Base-by-base conservation (phyloP, 2,888 invertebrate genomes). In the Meiosimyza platycephala region DNA sequence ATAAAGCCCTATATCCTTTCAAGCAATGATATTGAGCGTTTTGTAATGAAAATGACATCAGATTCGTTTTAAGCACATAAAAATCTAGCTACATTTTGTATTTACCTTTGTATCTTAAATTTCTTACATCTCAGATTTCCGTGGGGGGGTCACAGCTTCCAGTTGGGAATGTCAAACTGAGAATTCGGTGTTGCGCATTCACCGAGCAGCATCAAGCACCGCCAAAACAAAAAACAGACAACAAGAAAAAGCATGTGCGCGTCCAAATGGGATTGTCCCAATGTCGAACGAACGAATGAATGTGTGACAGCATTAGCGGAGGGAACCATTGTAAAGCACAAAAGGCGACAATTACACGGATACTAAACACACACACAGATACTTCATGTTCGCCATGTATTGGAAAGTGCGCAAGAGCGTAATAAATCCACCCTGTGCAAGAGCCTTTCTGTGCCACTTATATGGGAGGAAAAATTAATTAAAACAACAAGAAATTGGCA, bases 391-490 rank as follows among this genome's bases (percentile, higher is more conserved):
- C 22, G 50, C 15, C 52, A 22, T 59, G n/a, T 7, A 62, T 16
- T 71, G 76, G 75, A 76, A 76, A 78, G 66, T 80, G 80, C 80
- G 80, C 82, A 80, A 81, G 78, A 81, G 71, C 75, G 63, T 68
- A 74, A 67, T 28, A 57, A 67, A 70, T 48, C 59, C 55, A 68
- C 64, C 63, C 67, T 64, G 48, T 18, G 15, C 50, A 55, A 73
- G 67, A 51, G 64, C 57, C 55, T 50, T n/a, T 33, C 16, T 33
- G 54, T 16, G 9, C 9, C 40, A 40, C 40, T 40, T 40, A 9
- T 40, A 40, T 40, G 40, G 70, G 72, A 74, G 71, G 52, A 64
- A 55, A 63, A 59, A 33, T 57, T 52, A 50, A 48, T 62, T 67
- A 65, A 64, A 50, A n/a, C 47, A 63, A 22, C 47, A 48, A 15